Base-by-base conservation (phyloP, 2,113 vertebrate genomes). In the Halcyon senegalensis region DNA sequence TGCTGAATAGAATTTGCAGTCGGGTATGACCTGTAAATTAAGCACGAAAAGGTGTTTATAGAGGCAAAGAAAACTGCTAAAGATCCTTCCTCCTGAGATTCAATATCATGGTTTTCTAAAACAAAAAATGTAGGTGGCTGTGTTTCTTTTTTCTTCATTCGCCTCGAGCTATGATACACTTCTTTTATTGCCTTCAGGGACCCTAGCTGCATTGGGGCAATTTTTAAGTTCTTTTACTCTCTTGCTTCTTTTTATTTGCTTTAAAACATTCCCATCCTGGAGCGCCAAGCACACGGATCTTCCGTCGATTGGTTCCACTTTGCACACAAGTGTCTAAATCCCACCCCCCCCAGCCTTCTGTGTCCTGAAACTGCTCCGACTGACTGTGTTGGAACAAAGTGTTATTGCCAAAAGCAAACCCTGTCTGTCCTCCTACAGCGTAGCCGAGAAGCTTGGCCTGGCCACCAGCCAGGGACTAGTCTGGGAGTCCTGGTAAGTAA, bases 91-190 rank as follows among this genome's bases (percentile, higher is more conserved):
- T n/a, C 13, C 62, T 67, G 15, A 11, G 64, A 66, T 72, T 8
- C 17, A 50, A 83, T 70, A 35, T 41, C 3, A 5, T 24, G 4
- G 5, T 31, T 87, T 87, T 67, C 10, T 44, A 14, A 58, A 35
- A n/a, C 39, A 28, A 17, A n/a, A 19, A 19, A 15, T n/a, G 14
- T 35, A 44, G 67, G 11, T 90, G 55, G 15, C 15, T 59, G 21
- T 11, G 30, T 81, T 89, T 62, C 21, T 59, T 76, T 86, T 44
- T 69, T n/a, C 25, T 50, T 72, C 31, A 43, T 66, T 68, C 56
- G 43, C 2, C 46, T 55, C 0, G 0, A 15, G 28, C 56, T 39
- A 20, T 3, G 7, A 5, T 39, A 21, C 5, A 2, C 13, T 12
- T 60, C 4, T 39, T 75, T 59, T 23, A 37, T 31, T 89, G 41